Evolutionary conservation across 1,140 invertebrate genomes (phyloP).

Genomic region (Calliphora vicina): DNA sequence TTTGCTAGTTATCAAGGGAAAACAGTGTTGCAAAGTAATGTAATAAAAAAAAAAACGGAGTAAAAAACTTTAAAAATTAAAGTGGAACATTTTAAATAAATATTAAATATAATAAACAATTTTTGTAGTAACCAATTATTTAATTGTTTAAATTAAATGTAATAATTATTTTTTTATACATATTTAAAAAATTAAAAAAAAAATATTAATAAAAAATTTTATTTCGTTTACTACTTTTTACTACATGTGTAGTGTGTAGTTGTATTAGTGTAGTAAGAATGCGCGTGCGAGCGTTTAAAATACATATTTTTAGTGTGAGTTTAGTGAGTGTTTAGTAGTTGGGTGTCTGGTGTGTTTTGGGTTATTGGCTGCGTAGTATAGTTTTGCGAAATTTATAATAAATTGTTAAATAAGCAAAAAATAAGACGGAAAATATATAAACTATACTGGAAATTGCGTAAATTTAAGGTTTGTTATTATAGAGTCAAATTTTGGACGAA

Average conservation of each 20-base stretch:
- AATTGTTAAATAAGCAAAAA: neutral
- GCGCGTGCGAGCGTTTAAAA: constrained; percentile 2
- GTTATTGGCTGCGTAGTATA: neutral
- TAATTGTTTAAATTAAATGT: neutral
- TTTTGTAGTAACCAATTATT: no score
- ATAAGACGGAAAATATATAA: neutral
- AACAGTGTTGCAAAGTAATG: neutral
- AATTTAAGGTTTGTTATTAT: neutral
- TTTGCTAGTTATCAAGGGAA: neutral
- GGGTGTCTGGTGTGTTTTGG: neutral
- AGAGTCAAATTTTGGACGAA: neutral
- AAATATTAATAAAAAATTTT: neutral
- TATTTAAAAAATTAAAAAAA: neutral
- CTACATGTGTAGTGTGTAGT: neutral
- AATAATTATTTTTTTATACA: neutral
- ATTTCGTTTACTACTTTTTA: neutral
- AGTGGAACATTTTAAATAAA: neutral
- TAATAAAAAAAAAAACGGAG: neutral
- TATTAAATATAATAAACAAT: no score
- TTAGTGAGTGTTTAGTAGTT: constrained; percentile 9
- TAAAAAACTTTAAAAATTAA: neutral
- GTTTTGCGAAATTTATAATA: neutral
- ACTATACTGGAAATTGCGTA: constrained; percentile 15
- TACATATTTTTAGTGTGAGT: neutral
- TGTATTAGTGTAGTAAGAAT: neutral